phyloP scores from a whole-genome alignment of 2,797 vertebrate genomes.

The Ctenochaetus hawaiiensis region DNA sequence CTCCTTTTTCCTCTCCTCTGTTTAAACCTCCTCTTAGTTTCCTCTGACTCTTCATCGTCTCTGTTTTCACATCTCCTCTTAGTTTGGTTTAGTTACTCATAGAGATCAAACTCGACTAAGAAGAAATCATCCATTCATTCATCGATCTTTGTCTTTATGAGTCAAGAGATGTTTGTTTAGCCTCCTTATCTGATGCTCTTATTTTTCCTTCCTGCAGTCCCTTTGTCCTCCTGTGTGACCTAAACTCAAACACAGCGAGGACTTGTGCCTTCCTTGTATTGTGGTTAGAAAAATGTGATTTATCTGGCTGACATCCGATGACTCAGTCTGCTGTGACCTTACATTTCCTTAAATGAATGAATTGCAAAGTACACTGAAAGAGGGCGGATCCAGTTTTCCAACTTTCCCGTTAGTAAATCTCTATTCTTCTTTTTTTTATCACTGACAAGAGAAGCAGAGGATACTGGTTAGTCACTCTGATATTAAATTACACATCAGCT shows the following conservation, averaged over 20 bases:
- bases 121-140: too few species aligned
- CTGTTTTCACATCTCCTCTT: too few species aligned
- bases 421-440: slow-evolving; percentile 8
- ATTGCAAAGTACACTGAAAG: not conserved
- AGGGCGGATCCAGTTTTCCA: slow-evolving; percentile 31
- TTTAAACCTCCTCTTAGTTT: not conserved
- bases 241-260: not conserved
- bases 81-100: too few species aligned
- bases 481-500: slow-evolving; percentile 57
- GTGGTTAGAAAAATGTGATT: not conserved
- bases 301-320: slow-evolving; percentile 24
- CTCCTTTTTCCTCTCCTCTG: not conserved
- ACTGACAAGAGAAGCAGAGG: slow-evolving; percentile 39
- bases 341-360: slow-evolving; percentile 2
- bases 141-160: too few species aligned
- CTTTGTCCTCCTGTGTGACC: not conserved
- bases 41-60: not conserved
- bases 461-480: slow-evolving; percentile 55
- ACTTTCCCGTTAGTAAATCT: slow-evolving; percentile 56
- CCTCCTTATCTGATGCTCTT: not conserved
- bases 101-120: too few species aligned
- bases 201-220: not conserved
- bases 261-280: slow-evolving; percentile 28
- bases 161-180: too few species aligned
- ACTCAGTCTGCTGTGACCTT: slow-evolving; percentile 27